Evolutionary conservation across 2,888 invertebrate genomes (phyloP), one percentile per base, ranked within the genome.

Genomic region (Drosophila koepferae): DNA sequence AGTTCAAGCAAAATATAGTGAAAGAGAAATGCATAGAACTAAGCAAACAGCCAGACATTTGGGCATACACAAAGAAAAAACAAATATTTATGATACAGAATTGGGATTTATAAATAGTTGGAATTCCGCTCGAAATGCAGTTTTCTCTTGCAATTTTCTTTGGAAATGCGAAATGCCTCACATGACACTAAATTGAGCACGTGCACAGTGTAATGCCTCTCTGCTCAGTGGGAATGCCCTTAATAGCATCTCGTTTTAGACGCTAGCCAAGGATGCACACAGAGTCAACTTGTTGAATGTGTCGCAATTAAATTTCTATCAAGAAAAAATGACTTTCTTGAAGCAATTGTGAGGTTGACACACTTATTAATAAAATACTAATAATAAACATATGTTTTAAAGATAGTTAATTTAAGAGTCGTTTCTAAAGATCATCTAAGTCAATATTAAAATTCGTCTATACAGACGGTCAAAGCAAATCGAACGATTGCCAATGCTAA

Each of bases 151-250:
- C 71, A 41, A 18, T 41, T 74, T 38, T 60, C 41, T 55, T 58
- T 59, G 34, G 31, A 72, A 83, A 90, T 77, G 82, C 71, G 79
- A 83, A 68, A 71, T 74, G 79, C 82, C 81, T 77, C 75, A 60
- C n/a, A 63, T 12, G 54, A 34, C 18, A 40, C 58, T 31, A 36
- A 44, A 41, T 62, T 43, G 34, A 69, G n/a, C 69, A 74, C 60
- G 70, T 69, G 74, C 64, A 41, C 59, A 60, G 16, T 55, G 46
- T 8, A 63, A 54, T 38, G 48, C 2, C 8, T 46, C 31, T 48
- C 18, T 10, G n/a, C n/a, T n/a, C n/a, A 43, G 18, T 28, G 12
- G 18, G 12, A 41, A 55, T 48, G 12, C n/a, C 9, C 16, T 12
- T 2, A 28, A 55, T 23, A 23, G 14, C 28, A 41, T 18, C 44